phyloP scores from a whole-genome alignment of 2,888 invertebrate species.

The Halictus quadricinctus region DNA sequence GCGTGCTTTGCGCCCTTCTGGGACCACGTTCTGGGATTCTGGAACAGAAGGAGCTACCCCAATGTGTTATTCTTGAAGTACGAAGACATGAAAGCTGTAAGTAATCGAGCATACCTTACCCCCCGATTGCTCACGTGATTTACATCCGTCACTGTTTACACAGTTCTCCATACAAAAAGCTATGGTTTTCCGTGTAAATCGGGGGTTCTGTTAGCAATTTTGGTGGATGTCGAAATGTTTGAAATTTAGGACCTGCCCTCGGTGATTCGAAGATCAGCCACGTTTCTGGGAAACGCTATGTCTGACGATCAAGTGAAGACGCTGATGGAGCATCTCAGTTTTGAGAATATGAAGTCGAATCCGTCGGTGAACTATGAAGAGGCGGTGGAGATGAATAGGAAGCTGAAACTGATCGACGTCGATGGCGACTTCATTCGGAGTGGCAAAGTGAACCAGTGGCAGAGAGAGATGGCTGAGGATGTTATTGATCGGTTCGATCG shows the following conservation, averaged over 20 bases:
- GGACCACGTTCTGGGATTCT: constrained; percentile 73
- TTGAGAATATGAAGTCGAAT: constrained; percentile 85
- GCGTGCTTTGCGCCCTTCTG: constrained; percentile 74
- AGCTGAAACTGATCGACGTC: constrained; percentile 76
- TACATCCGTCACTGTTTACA: no score
- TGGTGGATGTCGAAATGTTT: background rate
- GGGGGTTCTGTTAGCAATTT: background rate
- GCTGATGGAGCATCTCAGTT: constrained; percentile 83
- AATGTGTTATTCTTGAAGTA: constrained; percentile 75
- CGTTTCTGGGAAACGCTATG: constrained; percentile 80
- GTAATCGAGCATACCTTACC: constrained; percentile 28
- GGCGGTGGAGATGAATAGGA: constrained; percentile 77
- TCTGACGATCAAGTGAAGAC: constrained; percentile 76
- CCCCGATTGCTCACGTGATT: no score
- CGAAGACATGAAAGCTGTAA: constrained; percentile 77
- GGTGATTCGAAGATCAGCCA: constrained; percentile 81
- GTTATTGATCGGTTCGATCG: constrained; percentile 82
- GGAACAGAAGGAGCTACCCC: constrained; percentile 63
- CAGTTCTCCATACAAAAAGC: no score
- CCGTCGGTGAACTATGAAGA: constrained; percentile 84
- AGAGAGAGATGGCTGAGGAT: constrained; percentile 78
- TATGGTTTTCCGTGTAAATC: no score
- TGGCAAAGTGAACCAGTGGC: constrained; percentile 83
- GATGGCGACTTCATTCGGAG: constrained; percentile 83
- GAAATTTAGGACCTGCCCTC: constrained; percentile 81